Base-by-base conservation (phyloP, 2,888 invertebrate genomes). In the Brenthis daphne region DNA sequence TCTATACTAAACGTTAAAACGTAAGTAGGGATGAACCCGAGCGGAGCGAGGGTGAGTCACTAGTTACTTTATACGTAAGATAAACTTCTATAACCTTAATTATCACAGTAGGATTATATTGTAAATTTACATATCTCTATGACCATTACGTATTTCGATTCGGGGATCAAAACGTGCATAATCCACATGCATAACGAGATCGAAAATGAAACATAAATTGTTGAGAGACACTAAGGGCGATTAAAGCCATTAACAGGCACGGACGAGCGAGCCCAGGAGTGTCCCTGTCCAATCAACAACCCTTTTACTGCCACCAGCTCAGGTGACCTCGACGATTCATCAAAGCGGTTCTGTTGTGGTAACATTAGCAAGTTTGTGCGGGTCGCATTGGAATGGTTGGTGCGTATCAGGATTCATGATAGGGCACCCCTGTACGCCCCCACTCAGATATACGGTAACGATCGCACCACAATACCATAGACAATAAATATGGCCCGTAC, bases 191-290 rank as follows among this genome's bases (percentile, higher is more conserved):
- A 87, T 90, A 92, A 90, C 87, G 85, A 89, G 90, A 92, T 92
- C 90, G 90, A 91, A 90, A 92, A 92, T 92, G 90, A 91, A 90
- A 90, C 92, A 92, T 92, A 92, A 92, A 92, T 92, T 88, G 88
- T 81, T 79, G 80, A 85, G 85, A 88, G 84, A 87, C 88, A 90
- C 90, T 86, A 58, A 84, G 85, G 82, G 84, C 91, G 89, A 92
- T 92, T 92, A 92, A 90, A 83, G 84, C 90, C 88, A 92, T 92
- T 92, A 92, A 92, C 92, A 84, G 84, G 79, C 85, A 82, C 82
- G 86, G 88, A 88, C 87, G 89, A 87, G 82, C 81, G 78, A 84
- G 81, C 84, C 85, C 78, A 77, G 82, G 79, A 80, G 79, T 77
- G 78, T 80, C 82, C 83, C 82, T 77, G 87, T 85, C 88, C 89